These are phyloP conservation scores for Lottia scabra DNA, from an alignment of 2,888 invertebrate genomes.

Conservation along the genomic window DNA sequence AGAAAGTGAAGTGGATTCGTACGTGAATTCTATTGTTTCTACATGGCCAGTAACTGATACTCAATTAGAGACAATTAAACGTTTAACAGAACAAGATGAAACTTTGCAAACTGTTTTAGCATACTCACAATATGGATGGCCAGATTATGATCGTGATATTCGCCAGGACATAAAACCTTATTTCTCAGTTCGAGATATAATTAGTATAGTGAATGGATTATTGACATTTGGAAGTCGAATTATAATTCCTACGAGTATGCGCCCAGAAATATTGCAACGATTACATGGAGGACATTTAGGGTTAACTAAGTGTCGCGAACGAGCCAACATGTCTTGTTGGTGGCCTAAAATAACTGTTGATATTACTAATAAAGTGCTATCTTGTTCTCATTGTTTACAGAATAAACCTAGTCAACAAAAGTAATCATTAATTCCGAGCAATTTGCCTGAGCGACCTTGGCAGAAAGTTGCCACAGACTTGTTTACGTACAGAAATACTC, in stretches of 20 bases:
- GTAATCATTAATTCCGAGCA: not conserved
- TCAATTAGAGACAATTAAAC: not conserved
- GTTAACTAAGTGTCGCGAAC: not conserved
- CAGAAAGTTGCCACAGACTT: not conserved
- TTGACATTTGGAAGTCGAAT: not conserved
- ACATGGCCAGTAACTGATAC: not conserved
- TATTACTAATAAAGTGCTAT: not conserved
- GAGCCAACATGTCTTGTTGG: not conserved
- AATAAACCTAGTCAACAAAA: not conserved
- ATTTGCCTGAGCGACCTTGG: not conserved
- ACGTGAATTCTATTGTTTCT: not conserved
- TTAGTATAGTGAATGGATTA: not conserved
- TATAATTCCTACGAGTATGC: not conserved
- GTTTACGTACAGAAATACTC: no score
- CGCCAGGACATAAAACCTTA: not conserved
- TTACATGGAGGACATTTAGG: not conserved
- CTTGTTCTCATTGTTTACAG: not conserved
- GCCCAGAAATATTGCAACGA: not conserved
- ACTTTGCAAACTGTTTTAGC: no score
- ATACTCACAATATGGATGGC: no score
- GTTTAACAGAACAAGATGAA: no score
- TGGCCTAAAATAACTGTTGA: not conserved
- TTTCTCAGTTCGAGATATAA: not conserved
- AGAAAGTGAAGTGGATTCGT: not conserved
- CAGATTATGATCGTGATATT: no score